These are phyloP conservation scores for Diorhabda carinulata DNA, from an alignment of 1,140 invertebrate species.

Conservation along the genomic window DNA sequence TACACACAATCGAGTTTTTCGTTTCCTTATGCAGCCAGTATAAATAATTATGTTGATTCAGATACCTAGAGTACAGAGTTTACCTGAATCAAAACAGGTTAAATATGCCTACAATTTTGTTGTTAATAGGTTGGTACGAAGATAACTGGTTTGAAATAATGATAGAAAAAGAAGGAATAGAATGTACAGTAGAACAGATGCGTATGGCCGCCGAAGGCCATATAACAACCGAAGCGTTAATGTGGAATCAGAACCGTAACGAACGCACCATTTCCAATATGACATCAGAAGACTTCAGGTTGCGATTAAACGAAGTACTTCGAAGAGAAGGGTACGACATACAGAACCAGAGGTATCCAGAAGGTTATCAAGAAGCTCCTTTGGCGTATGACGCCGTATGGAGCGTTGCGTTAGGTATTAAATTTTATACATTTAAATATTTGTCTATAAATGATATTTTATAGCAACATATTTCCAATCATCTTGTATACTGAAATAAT, in stretches of 20 bases:
- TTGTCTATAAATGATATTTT: too few species aligned
- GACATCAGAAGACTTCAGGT: slow-evolving; percentile 74
- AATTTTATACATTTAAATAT: too few species aligned
- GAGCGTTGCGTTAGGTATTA: slow-evolving; percentile 83
- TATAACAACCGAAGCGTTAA: slow-evolving; percentile 95
- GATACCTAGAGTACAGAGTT: too few species aligned
- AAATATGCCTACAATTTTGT: neutral
- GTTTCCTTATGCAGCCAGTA: too few species aligned
- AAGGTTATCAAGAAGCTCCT: slow-evolving; percentile 97
- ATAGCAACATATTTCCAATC: too few species aligned
- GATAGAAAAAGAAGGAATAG: slow-evolving; percentile 81
- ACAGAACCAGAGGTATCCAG: slow-evolving; percentile 76
- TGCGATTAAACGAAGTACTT: slow-evolving; percentile 72
- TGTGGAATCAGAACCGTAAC: slow-evolving; percentile 92
- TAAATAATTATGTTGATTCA: too few species aligned
- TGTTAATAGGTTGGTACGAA: slow-evolving; percentile 86
- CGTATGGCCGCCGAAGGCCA: slow-evolving; percentile 91
- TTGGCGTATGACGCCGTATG: slow-evolving; percentile 98
- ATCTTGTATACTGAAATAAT: too few species aligned
- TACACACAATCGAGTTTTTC: too few species aligned
- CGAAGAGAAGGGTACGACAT: slow-evolving; percentile 77
- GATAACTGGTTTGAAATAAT: slow-evolving; percentile 97
- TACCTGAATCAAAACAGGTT: too few species aligned
- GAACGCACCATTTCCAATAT: slow-evolving; percentile 91
- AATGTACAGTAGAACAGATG: slow-evolving; percentile 93